Conservation (phyloP, 2,797 vertebrate genomes). For the Mormyrops boulengeri region DNA sequence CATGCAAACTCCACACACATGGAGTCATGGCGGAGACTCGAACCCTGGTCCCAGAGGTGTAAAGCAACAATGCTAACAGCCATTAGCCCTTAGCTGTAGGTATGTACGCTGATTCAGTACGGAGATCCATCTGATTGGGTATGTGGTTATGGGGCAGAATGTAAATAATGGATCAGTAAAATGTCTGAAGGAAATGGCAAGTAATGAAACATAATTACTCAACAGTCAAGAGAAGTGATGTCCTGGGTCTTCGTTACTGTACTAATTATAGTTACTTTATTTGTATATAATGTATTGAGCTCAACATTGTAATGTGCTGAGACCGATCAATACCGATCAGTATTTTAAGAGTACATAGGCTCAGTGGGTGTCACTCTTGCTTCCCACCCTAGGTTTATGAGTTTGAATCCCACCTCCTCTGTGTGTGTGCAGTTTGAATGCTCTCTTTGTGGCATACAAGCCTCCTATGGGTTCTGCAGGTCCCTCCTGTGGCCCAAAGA, state of each 20-base stretch:
- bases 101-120: not conserved
- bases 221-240: not conserved
- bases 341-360: not conserved
- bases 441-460: not conserved
- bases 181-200: not conserved
- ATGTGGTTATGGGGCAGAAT: not conserved
- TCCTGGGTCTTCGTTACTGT: not conserved
- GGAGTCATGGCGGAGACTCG: not conserved
- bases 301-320: not conserved
- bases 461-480: not conserved
- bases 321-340: not conserved
- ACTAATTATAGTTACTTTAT: not conserved
- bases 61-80: not conserved
- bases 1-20: not conserved
- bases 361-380: not conserved
- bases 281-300: not conserved
- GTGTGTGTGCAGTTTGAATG: not conserved
- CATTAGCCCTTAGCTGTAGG: not conserved
- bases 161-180: not conserved
- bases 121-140: not conserved
- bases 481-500: not conserved
- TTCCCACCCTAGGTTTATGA: not conserved
- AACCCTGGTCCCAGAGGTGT: not conserved
- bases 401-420: not conserved
- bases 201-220: not conserved